Evolutionary conservation across 2,113 vertebrate species (phyloP), one percentile per base, ranked within the genome.

Genomic region (Mormyrus lacerda): DNA sequence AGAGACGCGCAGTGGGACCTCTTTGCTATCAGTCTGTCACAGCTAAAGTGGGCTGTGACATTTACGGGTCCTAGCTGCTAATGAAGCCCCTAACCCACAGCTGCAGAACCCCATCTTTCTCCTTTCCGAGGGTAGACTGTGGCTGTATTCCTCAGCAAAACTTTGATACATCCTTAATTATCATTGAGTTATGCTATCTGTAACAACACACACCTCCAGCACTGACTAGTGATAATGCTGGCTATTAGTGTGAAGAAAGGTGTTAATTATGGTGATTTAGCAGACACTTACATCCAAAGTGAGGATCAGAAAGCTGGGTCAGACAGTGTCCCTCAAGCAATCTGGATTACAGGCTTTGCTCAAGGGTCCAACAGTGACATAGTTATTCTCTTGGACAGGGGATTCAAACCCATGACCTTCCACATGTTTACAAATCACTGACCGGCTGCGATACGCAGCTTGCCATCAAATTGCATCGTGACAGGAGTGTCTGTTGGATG

Each of bases 11-110:
- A 42, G 27, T n/a, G 86, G 86, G 55, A 10, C 9, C 1, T 11
- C 15, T 24, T 50, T 55, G 31, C 87, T 87, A 87, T 87, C 61
- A 42, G 35, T 79, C 53, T 89, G 82, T 92, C 88, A 87, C 86
- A 88, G 90, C 91, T 82, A 90, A 88, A 90, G 76, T 88, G 86
- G 88, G 89, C 44, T 82, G 45, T 93, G 91, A 92, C 89, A 91
- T 91, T 91, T 93, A 91, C 89, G 50, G 89, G 76, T 19, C 73
- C 87, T 65, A 48, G 85, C 88, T 90, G 51, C 86, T 90, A 90
- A 92, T 91, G 90, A 92, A 91, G 87, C 88, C 58, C 83, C 91
- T 27, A 42, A 88, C 89, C 47, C 69, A 87, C 44, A 55, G 82
- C 61, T 6, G 7, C 35, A 42, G 48, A 45, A 21, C 48, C 44